Evolutionary conservation across 2,888 invertebrate species (phyloP).

Genomic region (Oscheius myriophilus): DNA sequence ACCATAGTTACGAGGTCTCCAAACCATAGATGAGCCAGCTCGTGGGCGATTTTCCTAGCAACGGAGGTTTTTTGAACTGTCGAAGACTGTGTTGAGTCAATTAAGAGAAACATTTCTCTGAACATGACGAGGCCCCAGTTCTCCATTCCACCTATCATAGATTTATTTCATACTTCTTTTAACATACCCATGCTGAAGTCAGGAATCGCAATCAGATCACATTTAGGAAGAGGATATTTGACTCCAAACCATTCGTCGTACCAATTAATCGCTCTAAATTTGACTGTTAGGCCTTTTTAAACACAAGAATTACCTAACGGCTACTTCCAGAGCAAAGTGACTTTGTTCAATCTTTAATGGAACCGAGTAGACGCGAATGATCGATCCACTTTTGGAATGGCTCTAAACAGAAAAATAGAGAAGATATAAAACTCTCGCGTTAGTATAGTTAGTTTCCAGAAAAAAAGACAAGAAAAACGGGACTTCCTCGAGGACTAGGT

Average conservation of each 20-base stretch:
- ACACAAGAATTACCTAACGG: constrained; percentile 79
- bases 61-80: constrained; percentile 75
- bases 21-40: constrained; percentile 97
- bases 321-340: constrained; percentile 86
- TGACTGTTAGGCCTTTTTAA: too few relatives aligned
- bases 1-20: constrained; percentile 95
- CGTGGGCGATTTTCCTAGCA: constrained; percentile 84
- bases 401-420: constrained; percentile 68
- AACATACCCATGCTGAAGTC: constrained; percentile 84
- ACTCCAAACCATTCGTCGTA: constrained; percentile 94
- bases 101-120: constrained; percentile 87
- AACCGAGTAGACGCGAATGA: constrained; percentile 78
- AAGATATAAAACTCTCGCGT: too few relatives aligned
- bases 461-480: too few relatives aligned
- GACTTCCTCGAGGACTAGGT: too few relatives aligned
- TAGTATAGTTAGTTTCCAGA: too few relatives aligned
- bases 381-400: constrained; percentile 77
- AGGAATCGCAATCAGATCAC: constrained; percentile 93
- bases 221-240: constrained; percentile 92
- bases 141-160: constrained; percentile 82
- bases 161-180: constrained; percentile 1
- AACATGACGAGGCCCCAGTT: constrained; percentile 97
- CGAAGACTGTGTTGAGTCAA: constrained; percentile 89
- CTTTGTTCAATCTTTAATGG: constrained; percentile 90
- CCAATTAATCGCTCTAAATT: constrained; percentile 81